These are phyloP conservation scores for Melanotaenia pygmaea DNA, from an alignment of 2,797 vertebrate species.

Conservation along the genomic window DNA sequence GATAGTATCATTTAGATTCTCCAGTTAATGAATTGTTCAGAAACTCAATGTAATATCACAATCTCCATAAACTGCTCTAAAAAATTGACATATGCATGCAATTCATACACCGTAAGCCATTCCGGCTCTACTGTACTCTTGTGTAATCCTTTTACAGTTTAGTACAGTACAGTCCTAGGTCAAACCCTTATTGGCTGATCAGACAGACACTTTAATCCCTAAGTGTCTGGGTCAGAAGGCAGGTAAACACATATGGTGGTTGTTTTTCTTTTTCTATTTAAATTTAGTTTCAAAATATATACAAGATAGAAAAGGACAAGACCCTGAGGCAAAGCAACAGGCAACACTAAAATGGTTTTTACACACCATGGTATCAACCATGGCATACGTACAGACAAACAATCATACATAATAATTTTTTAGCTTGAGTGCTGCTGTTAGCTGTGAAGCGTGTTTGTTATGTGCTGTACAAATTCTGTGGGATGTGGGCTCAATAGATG, in stretches of 20 bases:
- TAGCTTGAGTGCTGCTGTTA: neutral
- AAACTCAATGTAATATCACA: neutral
- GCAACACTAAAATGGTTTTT: neutral
- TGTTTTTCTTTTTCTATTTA: neutral
- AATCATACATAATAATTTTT: too few species aligned
- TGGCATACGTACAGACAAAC: too few species aligned
- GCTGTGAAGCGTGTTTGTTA: slow-evolving; percentile 9
- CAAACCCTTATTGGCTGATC: slow-evolving; percentile 16
- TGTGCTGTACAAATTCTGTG: slow-evolving; percentile 8
- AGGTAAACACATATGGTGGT: neutral
- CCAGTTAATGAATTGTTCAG: neutral
- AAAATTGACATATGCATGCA: neutral
- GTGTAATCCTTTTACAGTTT: slow-evolving; percentile 10
- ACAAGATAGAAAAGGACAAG: neutral
- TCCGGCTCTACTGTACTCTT: neutral
- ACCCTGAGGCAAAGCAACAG: neutral
- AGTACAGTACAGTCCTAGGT: slow-evolving; percentile 23
- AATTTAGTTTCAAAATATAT: neutral
- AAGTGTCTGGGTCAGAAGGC: slow-evolving; percentile 23
- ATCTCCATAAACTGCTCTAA: neutral
- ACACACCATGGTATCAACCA: neutral
- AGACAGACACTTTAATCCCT: slow-evolving; percentile 42
- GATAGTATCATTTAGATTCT: neutral
- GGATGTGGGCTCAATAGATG: slow-evolving; percentile 41
- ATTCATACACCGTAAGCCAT: neutral